Base-by-base conservation (phyloP, 2,888 invertebrate species). In the Aspidiotus rigidus region DNA sequence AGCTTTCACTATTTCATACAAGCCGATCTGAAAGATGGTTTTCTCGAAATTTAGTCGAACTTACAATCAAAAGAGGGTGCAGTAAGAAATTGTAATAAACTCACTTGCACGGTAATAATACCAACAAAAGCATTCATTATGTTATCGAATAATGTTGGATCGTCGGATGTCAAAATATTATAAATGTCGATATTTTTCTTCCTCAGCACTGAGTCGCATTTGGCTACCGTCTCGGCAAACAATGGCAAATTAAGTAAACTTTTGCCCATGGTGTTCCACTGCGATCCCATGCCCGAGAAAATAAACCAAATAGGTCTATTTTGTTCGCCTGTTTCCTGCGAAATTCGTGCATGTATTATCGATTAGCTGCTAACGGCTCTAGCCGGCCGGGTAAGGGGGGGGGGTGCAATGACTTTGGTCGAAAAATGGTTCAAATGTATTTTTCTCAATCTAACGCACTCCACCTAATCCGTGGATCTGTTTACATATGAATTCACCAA, bases 231-330 rank as follows among this genome's bases (percentile, higher is more conserved):
- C 56, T 85, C 81, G 41, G 84, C 82, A 77, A 93, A 93, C 2
- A 84, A 79, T 0, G 89, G 87, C 41, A 93, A 81, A 73, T 81
- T 79, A 84, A 93, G 84, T 60, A 93, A 82, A 57, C 86, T 82
- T 8, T 82, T 79, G 7, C 88, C 93, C 90, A 94, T 92, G 72
- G 87, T 87, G 11, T 85, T 80, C 92, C 92, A 93, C 77, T 89
- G 88, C 17, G 84, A 83, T 9, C 88, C 88, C 88, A 89, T 88
- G 44, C 88, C 88, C 70, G 87, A 84, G 79, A 85, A 87, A 17
- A 87, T 80, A 75, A 83, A 87, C 86, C 87, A 89, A 49, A 81
- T 75, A 60, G 85, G 85, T 6, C 80, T 75, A 60, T 63, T 70
- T 11, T 16, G 40, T n/a, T 62, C 62, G 17, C 66, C 66, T 44